Evolutionary conservation across 2,113 vertebrate species (phyloP), one percentile per base, ranked within the genome.

Genomic region (Microtus richardsoni): DNA sequence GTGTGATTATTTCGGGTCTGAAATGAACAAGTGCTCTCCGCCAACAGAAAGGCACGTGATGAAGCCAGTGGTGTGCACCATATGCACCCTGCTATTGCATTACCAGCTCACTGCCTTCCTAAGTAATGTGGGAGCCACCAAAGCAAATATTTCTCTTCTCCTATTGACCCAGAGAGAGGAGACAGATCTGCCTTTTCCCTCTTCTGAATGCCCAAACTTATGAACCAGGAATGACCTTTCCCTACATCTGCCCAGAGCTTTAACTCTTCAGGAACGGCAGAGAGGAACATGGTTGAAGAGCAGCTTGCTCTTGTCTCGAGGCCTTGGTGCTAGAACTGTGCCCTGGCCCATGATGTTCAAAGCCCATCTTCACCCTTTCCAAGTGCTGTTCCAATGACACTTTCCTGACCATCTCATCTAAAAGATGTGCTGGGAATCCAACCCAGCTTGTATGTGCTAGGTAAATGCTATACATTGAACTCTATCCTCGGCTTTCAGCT

Each of bases 281-380:
- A 26, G 33, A 74, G 26, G 70, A 26, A 19, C 11, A 13, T 24
- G 47, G 7, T 30, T 47, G 52, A 58, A 58, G 2, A 0, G 30
- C 12, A 84, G 60, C 16, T 8, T 28, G 21, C 44, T 41, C 30
- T 0, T 4, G 6, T 47, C 17, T 30, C 12, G 10, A 33, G 86
- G 21, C 39, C 3, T 30, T 9, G 24, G 68, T 17, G 12, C 7
- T 41, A 21, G 10, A 0, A 5, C 41, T 21, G 30, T 4, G 4
- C 7, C 41, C 44, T 24, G 0, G 14, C 22, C 36, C 8, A 8
- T 26, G 47, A 58, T 0, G 1, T 13, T 74, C 73, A 74, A 74
- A 44, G 24, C n/a, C 24, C 49, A 11, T 39, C 8, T 17, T 82
- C 28, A n/a, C 52, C 28, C 88, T 44, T 41, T 24, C 60, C 52